phyloP scores from a whole-genome alignment of 2,797 vertebrate genomes.

The Anas bernieri region DNA sequence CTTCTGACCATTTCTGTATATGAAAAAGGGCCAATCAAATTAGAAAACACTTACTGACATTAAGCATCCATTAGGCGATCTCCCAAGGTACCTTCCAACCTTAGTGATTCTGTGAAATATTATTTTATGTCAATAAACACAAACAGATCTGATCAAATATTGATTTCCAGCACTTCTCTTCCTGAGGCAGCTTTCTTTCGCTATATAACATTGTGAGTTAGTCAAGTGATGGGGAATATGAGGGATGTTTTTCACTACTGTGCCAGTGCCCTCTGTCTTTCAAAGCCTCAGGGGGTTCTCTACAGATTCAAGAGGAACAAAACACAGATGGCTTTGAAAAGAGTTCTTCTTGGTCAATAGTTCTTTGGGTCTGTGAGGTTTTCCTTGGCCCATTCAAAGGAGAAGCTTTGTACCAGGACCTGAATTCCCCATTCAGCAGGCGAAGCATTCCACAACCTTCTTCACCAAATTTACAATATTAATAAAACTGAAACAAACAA shows the following conservation, averaged over 20 bases:
- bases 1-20: background rate
- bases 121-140: conserved; percentile 59
- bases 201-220: background rate
- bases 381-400: background rate
- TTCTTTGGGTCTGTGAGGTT: background rate
- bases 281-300: background rate
- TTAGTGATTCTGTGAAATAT: conserved; percentile 46
- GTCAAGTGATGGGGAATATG: background rate
- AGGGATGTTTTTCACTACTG: conserved; percentile 4
- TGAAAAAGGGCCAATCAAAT: conserved; percentile 14
- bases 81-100: conserved; percentile 38
- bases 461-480: background rate
- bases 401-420: background rate
- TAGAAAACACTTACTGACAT: conserved; percentile 54
- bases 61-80: conserved; percentile 34
- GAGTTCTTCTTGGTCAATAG: background rate
- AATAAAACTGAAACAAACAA: background rate
- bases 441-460: background rate
- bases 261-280: background rate
- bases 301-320: background rate
- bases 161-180: conserved; percentile 41
- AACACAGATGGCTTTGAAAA: background rate
- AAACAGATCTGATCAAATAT: conserved; percentile 64
- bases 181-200: background rate
- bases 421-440: background rate